A percentile compares a stretch with the other conserved stretches of the same genome.
Evolutionary conservation across 2,113 vertebrate species (phyloP).

Genomic region (Chaenocephalus aceratus): DNA sequence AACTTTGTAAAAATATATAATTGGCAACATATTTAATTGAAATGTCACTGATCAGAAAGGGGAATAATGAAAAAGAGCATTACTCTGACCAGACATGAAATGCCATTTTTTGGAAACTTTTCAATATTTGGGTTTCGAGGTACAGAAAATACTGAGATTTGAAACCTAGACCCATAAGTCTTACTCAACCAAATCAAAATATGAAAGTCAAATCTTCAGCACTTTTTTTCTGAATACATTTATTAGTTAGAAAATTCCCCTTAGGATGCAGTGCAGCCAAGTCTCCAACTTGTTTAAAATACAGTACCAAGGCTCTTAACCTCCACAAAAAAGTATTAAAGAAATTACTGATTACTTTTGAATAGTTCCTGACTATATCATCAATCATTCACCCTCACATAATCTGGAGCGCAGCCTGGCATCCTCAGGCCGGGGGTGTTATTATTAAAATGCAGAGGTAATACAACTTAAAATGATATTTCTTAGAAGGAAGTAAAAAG

Average conservation of each 20-base stretch:
- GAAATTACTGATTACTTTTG: conserved; percentile 52
- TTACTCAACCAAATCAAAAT: not conserved
- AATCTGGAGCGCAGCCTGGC: conserved; percentile 20
- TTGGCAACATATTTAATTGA: not conserved
- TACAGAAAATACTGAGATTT: not conserved
- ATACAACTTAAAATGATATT: conserved; percentile 40
- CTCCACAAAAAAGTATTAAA: conserved; percentile 30
- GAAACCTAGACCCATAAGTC: not conserved
- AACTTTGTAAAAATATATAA: not conserved
- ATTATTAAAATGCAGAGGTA: conserved; percentile 46
- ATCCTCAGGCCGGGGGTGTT: conserved; percentile 42
- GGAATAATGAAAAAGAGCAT: not conserved
- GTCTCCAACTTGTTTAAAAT: conserved; percentile 21
- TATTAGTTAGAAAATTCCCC: conserved; percentile 1
- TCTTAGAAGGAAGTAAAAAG: conserved; percentile 29
- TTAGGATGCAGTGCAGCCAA: not conserved
- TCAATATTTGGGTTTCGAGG: not conserved
- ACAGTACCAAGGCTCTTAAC: conserved; percentile 26
- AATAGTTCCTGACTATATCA: conserved; percentile 56
- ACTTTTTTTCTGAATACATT: conserved; percentile 10
- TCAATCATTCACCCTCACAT: conserved; percentile 58
- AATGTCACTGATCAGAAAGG: not conserved
- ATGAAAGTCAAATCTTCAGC: not conserved
- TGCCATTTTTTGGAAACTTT: not conserved
- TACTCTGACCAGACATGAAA: not conserved